Base-by-base conservation (phyloP, 2,797 vertebrate species). In the Chaetodon trifasciatus region DNA sequence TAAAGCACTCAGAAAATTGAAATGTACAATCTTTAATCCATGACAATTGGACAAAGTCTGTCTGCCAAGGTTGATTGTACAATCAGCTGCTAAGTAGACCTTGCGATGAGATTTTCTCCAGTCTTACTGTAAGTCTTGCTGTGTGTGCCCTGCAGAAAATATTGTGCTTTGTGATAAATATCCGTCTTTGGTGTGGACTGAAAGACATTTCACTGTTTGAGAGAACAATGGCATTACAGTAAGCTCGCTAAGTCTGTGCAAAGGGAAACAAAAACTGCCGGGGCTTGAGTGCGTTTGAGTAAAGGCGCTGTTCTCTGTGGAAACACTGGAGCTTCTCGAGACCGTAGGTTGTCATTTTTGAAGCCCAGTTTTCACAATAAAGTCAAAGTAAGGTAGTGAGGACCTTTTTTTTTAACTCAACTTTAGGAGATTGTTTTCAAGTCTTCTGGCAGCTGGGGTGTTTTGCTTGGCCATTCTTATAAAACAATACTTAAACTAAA, bases 201-300 rank as follows among this genome's bases (percentile, higher is more conserved):
- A 76, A 39, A 17, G 56, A 5, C 37, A 16, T 47, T 63, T 74
- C 49, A 66, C 11, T 64, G 44, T 40, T 68, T 15, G 17, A 23
- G 64, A 66, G 40, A 76, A 24, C 49, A 76, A 24, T 75, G 58
- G 53, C 35, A 56, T 66, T 47, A 74, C 65, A 56, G 40, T 72
- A 17, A 19, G 42, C 40, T 50, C 58, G 42, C 37, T 55, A 46
- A 65, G 62, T 62, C 32, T 37, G 16, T 44, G 69, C 46, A 57
- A 42, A 56, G 24, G n/a, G 62, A 68, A 66, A 79, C 17, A 37
- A 55, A 66, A 42, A 12, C 35, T 52, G 64, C 35, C 61, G 7
- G 35, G 49, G 11, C 16, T 71, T 10, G 52, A 12, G 40, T 0
- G 0, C 61, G 46, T 47, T 37, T 24, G n/a, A 67, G 53, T 50